Evolutionary conservation across 2,888 invertebrate species (phyloP).

Genomic region (Tetramorium bicarinatum): DNA sequence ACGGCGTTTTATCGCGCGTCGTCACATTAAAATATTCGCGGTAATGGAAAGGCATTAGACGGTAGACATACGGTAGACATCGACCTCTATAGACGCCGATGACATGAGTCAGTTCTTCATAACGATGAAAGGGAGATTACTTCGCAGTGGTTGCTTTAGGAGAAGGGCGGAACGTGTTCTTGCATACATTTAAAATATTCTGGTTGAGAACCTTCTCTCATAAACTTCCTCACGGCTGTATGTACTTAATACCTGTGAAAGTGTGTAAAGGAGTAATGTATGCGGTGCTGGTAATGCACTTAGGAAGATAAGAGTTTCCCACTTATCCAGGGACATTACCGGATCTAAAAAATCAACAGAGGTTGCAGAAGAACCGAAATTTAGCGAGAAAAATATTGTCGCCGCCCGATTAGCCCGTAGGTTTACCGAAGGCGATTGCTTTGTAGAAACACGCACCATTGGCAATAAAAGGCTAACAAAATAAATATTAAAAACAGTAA

Average conservation of each 20-base stretch:
- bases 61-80: constrained; percentile 53
- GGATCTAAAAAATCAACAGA: constrained; percentile 69
- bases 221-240: constrained; percentile 73
- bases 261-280: constrained; percentile 74
- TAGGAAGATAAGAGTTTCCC: constrained; percentile 78
- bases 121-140: constrained; percentile 79
- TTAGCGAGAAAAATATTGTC: constrained; percentile 46
- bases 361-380: constrained; percentile 69
- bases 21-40: constrained; percentile 37
- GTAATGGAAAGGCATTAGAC: constrained; percentile 48
- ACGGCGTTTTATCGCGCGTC: neutral
- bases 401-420: neutral
- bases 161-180: constrained; percentile 82
- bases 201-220: constrained; percentile 74
- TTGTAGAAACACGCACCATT: neutral
- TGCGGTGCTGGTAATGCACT: constrained; percentile 80
- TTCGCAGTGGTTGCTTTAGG: constrained; percentile 75
- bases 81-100: constrained; percentile 61
- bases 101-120: constrained; percentile 75
- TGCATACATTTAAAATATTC: constrained; percentile 83
- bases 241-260: constrained; percentile 75
- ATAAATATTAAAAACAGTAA: constrained; percentile 2
- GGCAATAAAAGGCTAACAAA: neutral
- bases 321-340: constrained; percentile 73
- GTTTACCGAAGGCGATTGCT: constrained; percentile 17